These are phyloP conservation scores for Mormyrus hasselquistii DNA, from an alignment of 2,797 vertebrate genomes.

Conservation along the genomic window DNA sequence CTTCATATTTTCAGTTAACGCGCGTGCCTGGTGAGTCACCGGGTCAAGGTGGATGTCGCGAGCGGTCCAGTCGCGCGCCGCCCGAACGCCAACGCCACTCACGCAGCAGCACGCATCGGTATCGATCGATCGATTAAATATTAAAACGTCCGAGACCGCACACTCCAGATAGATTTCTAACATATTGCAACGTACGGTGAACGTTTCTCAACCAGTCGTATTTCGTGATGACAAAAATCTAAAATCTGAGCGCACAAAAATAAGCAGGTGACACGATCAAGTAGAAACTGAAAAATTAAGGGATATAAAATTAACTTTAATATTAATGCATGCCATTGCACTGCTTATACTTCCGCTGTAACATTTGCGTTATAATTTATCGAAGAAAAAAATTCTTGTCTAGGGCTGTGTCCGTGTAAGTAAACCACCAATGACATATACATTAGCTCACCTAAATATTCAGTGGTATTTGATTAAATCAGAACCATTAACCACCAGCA, in stretches of 20 bases:
- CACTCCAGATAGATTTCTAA: neutral
- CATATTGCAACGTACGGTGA: neutral
- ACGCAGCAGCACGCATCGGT: neutral
- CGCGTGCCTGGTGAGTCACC: neutral
- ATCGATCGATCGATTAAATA: neutral
- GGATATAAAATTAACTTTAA: neutral
- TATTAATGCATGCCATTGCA: neutral
- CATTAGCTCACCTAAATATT: neutral
- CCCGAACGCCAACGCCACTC: neutral
- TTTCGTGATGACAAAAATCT: neutral
- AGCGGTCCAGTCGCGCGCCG: neutral
- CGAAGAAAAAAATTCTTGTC: neutral
- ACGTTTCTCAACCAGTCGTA: neutral
- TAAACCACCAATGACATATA: neutral
- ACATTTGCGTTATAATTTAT: neutral
- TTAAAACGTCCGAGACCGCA: neutral
- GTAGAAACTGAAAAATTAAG: neutral
- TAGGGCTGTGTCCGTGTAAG: neutral
- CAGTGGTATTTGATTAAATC: neutral
- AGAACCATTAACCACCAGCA: neutral
- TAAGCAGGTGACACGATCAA: neutral
- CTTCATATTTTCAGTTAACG: neutral
- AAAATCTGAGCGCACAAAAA: neutral
- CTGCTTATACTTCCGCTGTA: neutral
- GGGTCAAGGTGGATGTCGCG: neutral